Evolutionary conservation across 2,113 vertebrate genomes (phyloP), one percentile per base, ranked within the genome.

Genomic region (Choloepus hoffmanni): DNA sequence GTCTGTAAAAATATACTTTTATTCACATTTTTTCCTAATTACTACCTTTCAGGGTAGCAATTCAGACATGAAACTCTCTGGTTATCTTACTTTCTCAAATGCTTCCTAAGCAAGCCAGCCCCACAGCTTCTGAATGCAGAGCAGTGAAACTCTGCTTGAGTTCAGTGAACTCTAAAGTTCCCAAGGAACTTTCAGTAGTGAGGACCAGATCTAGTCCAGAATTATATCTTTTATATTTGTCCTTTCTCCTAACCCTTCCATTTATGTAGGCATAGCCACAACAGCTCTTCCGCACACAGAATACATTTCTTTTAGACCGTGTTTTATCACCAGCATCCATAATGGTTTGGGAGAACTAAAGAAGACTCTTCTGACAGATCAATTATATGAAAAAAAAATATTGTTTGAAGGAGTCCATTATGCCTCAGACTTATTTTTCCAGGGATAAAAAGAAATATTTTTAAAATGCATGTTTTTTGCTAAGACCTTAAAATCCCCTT

Each of bases 131-230:
- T 76, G 36, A 60, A 28, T 60, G 5, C 21, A 90, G 16, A 48
- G 1, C 30, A 76, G 6, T 18, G 3, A 23, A 58, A 81, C 10
- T 24, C 24, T 2, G 14, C 33, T 43, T 11, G 43, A 14, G 3
- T 53, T 92, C 67, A 77, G 4, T 15, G 19, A 79, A 50, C 28
- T 50, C 2, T 21, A 43, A 65, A 21, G 18, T 6, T 18, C 18
- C 40, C 11, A 1, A 11, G 16, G 26, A 7, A 36, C 24, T 19
- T 62, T 3, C 0, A 8, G 4, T 8, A 28, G 6, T 65, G 6
- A 72, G 12, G 55, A 45, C 53, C 18, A 86, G 43, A 92, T 62
- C 2, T n/a, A 92, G 40, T 4, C 9, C 8, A 33, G 23, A 72
- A 55, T 76, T 65, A 7, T 50, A 9, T 70, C 48, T 78, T 78